phyloP scores from a whole-genome alignment of 2,113 vertebrate genomes.

The Psilopsiagon aymara region DNA sequence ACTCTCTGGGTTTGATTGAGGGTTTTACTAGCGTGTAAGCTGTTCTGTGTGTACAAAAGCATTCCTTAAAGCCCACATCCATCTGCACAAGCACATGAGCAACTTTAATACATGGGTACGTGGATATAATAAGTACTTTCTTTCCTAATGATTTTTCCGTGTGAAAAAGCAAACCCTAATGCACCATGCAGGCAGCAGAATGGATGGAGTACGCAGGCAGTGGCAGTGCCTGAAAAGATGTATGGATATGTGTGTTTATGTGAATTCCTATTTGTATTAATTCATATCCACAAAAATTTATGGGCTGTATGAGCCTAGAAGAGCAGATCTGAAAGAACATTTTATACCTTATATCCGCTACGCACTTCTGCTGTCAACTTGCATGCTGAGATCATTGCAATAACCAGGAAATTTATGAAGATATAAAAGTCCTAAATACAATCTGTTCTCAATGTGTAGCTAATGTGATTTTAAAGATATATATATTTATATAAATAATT shows the following conservation, averaged over 20 bases:
- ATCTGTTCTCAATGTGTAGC: background rate
- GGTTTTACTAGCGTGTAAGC: background rate
- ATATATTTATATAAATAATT: background rate
- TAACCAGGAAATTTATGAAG: background rate
- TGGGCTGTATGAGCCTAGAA: background rate
- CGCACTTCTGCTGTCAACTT: background rate
- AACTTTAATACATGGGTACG: background rate
- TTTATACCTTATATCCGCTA: background rate
- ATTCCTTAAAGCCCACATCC: background rate
- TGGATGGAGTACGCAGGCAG: background rate
- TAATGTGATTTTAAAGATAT: background rate
- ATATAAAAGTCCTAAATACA: background rate
- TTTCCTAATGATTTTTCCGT: slow-evolving; percentile 18
- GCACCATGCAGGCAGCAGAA: background rate
- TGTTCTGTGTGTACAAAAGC: background rate
- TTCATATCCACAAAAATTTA: background rate
- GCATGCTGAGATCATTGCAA: background rate
- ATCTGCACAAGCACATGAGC: background rate
- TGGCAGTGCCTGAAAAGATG: background rate
- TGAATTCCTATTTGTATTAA: background rate
- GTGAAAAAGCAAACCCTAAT: background rate
- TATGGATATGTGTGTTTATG: background rate
- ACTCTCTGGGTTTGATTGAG: background rate
- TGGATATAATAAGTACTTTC: background rate
- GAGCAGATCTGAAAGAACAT: background rate